A percentile compares a stretch with the other conserved stretches of the same genome.
Evolutionary conservation across 1,140 invertebrate species (phyloP).

Genomic region (Galendromus occidentalis): DNA sequence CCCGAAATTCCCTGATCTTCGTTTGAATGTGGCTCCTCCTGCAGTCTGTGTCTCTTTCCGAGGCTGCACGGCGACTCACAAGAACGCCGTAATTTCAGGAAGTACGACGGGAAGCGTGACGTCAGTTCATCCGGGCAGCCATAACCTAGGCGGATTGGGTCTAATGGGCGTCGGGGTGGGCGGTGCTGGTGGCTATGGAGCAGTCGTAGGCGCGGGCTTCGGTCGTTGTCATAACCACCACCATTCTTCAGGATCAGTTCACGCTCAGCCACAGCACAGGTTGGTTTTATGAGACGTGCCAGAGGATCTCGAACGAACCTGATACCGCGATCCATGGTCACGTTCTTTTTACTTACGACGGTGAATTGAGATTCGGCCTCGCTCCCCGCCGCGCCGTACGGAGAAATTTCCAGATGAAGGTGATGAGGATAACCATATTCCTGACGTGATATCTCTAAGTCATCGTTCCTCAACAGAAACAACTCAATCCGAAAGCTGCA

Average conservation of each 20-base stretch:
- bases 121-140: slow-evolving; percentile 4
- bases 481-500: slow-evolving; percentile 8
- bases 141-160: neutral
- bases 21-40: too few species aligned
- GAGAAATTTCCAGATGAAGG: too few species aligned
- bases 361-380: too few species aligned
- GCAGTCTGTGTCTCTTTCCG: too few species aligned
- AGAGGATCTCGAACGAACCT: too few species aligned
- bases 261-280: slow-evolving; percentile 5
- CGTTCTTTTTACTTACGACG: too few species aligned
- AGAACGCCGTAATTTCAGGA: neutral
- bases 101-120: slow-evolving; percentile 9
- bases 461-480: neutral
- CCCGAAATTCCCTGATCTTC: too few species aligned
- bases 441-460: neutral
- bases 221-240: slow-evolving; percentile 9
- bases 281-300: too few species aligned
- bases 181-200: neutral
- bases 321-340: too few species aligned
- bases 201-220: neutral
- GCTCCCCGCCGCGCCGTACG: too few species aligned
- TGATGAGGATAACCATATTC: too few species aligned
- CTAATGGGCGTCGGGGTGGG: neutral
- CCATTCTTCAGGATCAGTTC: slow-evolving; percentile 10
- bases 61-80: too few species aligned